Conservation (phyloP, 2,797 vertebrate species). For the Leptoclinus maculatus region DNA sequence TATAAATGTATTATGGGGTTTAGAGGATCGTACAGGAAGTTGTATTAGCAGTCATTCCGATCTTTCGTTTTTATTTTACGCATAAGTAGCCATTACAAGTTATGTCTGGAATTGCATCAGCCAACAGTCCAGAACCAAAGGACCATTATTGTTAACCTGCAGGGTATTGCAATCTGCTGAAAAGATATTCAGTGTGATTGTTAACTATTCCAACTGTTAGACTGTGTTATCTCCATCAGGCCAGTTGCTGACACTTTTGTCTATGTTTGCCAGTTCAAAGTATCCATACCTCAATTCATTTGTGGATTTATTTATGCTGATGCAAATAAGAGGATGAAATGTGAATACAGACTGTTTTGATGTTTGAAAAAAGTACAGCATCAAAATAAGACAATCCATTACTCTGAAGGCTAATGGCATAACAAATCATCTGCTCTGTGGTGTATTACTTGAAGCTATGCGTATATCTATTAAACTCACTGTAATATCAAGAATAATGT, state of each 20-base stretch:
- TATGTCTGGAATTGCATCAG: background rate
- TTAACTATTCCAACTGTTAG: slow-evolving; percentile 34
- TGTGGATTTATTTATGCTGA: slow-evolving; percentile 33
- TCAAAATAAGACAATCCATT: slow-evolving; percentile 17
- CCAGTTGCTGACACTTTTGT: slow-evolving; percentile 34
- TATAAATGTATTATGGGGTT: background rate
- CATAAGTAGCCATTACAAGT: slow-evolving; percentile 4
- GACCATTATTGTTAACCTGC: background rate
- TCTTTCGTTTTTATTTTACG: background rate
- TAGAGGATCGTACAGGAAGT: background rate
- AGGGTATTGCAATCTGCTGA: slow-evolving; percentile 11
- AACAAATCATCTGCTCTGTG: slow-evolving; percentile 12
- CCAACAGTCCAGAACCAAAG: slow-evolving; percentile 10
- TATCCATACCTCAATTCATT: slow-evolving; percentile 39
- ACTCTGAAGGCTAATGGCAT: slow-evolving; percentile 17
- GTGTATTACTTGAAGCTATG: slow-evolving; percentile 15
- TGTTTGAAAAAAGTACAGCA: slow-evolving; percentile 9
- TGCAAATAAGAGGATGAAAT: slow-evolving; percentile 36
- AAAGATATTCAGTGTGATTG: slow-evolving; percentile 31
- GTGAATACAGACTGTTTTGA: slow-evolving; percentile 17
- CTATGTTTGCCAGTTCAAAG: slow-evolving; percentile 18
- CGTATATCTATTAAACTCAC: slow-evolving; percentile 4
- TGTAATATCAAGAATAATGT: slow-evolving; percentile 40
- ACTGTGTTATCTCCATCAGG: background rate
- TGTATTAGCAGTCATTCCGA: background rate